Conservation (phyloP, 2,797 vertebrate genomes). For the Clangula hyemalis region DNA sequence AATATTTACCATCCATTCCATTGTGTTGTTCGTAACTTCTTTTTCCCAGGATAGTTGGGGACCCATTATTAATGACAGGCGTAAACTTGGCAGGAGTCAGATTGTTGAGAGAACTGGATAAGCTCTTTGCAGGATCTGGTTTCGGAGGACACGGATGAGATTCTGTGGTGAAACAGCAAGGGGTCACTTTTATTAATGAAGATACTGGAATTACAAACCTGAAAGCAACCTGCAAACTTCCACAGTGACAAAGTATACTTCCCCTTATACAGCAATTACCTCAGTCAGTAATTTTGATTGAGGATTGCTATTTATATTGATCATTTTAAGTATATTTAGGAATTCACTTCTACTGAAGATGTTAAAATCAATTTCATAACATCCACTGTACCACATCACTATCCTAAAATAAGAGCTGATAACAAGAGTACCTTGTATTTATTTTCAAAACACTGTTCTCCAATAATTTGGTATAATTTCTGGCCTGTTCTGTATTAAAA, state of each 20-base stretch:
- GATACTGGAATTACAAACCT: neutral
- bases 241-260: neutral
- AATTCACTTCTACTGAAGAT: neutral
- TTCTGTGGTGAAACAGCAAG: constrained; percentile 78
- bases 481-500: neutral
- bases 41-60: constrained; percentile 97
- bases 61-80: constrained; percentile 95
- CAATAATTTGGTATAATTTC: neutral
- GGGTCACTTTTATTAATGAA: neutral
- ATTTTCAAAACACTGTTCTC: neutral
- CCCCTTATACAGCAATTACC: neutral
- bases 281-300: neutral
- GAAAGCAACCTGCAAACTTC: neutral
- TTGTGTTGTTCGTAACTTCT: constrained; percentile 97
- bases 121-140: constrained; percentile 84
- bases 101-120: constrained; percentile 85
- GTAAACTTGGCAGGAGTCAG: constrained; percentile 92
- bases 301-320: neutral
- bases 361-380: neutral
- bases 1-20: constrained; percentile 90
- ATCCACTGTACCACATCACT: neutral
- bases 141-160: constrained; percentile 92
- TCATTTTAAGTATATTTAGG: neutral
- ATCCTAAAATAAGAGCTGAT: neutral
- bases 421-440: neutral